phyloP scores from a whole-genome alignment of 2,797 vertebrate genomes.

The Crocodylus rhombifer region DNA sequence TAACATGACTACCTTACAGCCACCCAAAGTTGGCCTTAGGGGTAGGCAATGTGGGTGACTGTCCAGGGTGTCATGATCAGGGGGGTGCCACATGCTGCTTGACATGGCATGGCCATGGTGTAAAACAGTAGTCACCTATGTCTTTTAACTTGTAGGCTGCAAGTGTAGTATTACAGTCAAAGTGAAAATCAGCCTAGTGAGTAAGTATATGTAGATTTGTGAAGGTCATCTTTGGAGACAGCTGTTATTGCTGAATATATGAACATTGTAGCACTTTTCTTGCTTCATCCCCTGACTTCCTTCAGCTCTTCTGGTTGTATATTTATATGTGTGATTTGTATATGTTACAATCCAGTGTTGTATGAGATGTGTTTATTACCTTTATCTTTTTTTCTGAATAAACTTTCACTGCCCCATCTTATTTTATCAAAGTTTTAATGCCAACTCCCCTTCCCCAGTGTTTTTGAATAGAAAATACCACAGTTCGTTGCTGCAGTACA shows the following conservation, averaged over 20 bases:
- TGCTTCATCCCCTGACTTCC: slow-evolving; percentile 12
- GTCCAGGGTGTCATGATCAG: too few relatives aligned
- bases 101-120: too few relatives aligned
- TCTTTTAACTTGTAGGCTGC: not conserved
- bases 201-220: not conserved
- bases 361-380: not conserved
- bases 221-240: not conserved
- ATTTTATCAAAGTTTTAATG: not conserved
- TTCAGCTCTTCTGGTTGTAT: not conserved
- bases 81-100: too few relatives aligned
- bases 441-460: not conserved
- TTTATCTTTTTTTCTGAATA: not conserved
- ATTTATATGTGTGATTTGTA: not conserved
- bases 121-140: not conserved
- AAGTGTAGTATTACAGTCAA: not conserved
- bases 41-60: too few relatives aligned
- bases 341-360: not conserved
- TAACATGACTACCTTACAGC: too few relatives aligned
- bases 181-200: not conserved
- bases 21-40: too few relatives aligned
- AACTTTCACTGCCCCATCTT: not conserved
- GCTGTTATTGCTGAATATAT: not conserved
- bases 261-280: not conserved
- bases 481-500: not conserved
- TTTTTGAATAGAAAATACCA: slow-evolving; percentile 16